Base-by-base conservation (phyloP, 2,113 vertebrate genomes). In the Oreotrochilus melanogaster region DNA sequence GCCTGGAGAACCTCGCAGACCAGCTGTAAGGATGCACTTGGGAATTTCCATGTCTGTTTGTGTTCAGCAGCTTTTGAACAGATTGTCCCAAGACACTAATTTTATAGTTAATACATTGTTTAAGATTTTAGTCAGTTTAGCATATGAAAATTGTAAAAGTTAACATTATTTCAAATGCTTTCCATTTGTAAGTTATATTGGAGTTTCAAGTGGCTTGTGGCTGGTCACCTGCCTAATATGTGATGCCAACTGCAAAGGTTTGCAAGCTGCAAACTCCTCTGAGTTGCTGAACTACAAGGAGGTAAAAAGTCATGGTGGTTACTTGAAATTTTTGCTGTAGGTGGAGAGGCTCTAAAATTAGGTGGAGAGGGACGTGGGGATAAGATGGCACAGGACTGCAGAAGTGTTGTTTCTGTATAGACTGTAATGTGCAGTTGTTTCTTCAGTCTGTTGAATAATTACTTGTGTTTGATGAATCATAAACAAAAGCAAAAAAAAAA, bases 1-100 rank as follows among this genome's bases (percentile, higher is more conserved):
- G 43, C 98, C 98, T 2, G 98, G 98, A 23, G 99, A 99, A 33
- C 97, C 98, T 47, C 98, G 98, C 81, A 98, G 99, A 96, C 98
- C 99, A 42, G 99, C 99, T 6, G 99, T 99, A 96, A 98, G 99
- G 42, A 47, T 19, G 23, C 28, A 5, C 24, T 35, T 74, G 9
- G 4, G 47, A 15, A 35, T 64, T 53, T 21, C 58, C 50, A 22
- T 65, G 10, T 13, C 27, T 75, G 7, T 2, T 69, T 30, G 14
- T 42, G 18, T 31, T 27, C 2, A 37, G 22, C n/a, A 24, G 0
- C 50, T 90, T 67, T n/a, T 30, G n/a, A 42, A 1, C 25, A 91
- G 23, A 13, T 23, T 67, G 39, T 58, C 39, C n/a, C 27, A 31
- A 35, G 24, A 18, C 14, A n/a, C 3, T 31, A 6, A 7, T 42